Conservation (phyloP, 2,888 invertebrate species). For the Protodeltote pygarga region DNA sequence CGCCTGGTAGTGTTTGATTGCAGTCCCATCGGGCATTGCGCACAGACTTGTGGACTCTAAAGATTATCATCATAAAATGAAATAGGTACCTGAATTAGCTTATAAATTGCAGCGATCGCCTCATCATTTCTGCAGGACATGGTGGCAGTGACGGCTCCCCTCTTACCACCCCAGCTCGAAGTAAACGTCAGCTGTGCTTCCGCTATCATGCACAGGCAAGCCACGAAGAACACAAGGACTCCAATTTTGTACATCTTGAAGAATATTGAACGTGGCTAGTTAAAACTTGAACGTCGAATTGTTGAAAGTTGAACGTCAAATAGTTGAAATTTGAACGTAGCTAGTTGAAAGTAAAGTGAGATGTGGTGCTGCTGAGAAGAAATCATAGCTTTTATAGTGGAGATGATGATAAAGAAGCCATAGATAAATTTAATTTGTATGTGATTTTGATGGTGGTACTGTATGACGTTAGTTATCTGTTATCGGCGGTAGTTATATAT, state of each 20-base stretch:
- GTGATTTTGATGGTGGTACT: slow-evolving; percentile 12
- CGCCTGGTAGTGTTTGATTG: too few species aligned
- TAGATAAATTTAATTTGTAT: slow-evolving; percentile 32
- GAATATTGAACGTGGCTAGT: neutral
- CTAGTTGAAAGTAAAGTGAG: slow-evolving; percentile 2
- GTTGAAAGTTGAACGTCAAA: slow-evolving; percentile 6
- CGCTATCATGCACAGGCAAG: slow-evolving; percentile 61
- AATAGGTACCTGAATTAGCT: slow-evolving; percentile 80
- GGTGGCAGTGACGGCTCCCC: slow-evolving; percentile 64
- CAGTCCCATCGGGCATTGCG: too few species aligned
- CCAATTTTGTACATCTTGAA: slow-evolving; percentile 64
- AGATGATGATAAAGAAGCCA: slow-evolving; percentile 58
- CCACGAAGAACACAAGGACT: slow-evolving; percentile 61
- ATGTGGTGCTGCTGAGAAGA: slow-evolving; percentile 39
- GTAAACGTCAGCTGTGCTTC: slow-evolving; percentile 86
- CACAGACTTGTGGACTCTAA: too few species aligned
- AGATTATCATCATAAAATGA: too few species aligned
- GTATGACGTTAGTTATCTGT: slow-evolving; percentile 4
- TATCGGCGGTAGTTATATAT: too few species aligned
- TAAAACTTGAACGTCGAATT: slow-evolving; percentile 5
- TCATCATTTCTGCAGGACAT: slow-evolving; percentile 74
- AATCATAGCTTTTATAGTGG: slow-evolving; percentile 24
- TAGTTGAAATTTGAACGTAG: slow-evolving; percentile 4
- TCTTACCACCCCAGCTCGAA: slow-evolving; percentile 83
- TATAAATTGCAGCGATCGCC: slow-evolving; percentile 68